Evolutionary conservation across 2,888 invertebrate species (phyloP).

Genomic region (Hypena proboscidalis): DNA sequence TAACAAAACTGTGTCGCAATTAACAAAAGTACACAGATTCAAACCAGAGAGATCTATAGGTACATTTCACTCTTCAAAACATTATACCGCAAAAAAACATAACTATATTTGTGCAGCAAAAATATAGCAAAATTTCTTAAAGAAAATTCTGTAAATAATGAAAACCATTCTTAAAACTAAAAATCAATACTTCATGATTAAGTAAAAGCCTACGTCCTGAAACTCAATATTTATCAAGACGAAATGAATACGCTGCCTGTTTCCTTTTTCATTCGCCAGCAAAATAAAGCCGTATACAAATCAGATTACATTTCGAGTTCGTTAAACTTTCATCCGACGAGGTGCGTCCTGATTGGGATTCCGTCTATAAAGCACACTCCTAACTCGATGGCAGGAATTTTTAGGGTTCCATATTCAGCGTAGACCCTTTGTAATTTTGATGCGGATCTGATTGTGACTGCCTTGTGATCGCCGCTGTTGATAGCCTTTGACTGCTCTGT

Average conservation of each 20-base stretch:
- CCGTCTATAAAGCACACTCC: slow-evolving; percentile 44
- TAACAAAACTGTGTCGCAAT: too few species aligned
- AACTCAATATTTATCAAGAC: slow-evolving; percentile 22
- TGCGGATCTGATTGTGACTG: slow-evolving; percentile 1
- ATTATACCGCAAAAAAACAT: too few species aligned
- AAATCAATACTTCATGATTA: too few species aligned
- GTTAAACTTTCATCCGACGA: slow-evolving; percentile 66
- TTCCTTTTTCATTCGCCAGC: slow-evolving; percentile 39
- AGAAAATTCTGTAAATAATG: too few species aligned
- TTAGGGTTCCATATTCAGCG: slow-evolving; percentile 8
- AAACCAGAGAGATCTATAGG: too few species aligned
- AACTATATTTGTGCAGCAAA: too few species aligned
- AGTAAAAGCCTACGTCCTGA: not conserved
- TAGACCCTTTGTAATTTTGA: slow-evolving; percentile 11
- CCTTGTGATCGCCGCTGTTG: not conserved
- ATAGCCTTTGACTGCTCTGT: not conserved
- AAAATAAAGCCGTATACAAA: slow-evolving; percentile 62
- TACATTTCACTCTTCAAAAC: too few species aligned
- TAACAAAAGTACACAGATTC: too few species aligned
- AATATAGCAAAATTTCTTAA: too few species aligned
- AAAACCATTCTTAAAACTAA: too few species aligned
- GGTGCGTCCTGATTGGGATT: slow-evolving; percentile 60
- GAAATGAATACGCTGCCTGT: slow-evolving; percentile 20
- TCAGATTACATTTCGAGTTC: slow-evolving; percentile 70
- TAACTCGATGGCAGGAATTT: slow-evolving; percentile 31